phyloP scores from a whole-genome alignment of 2,113 vertebrate genomes.

The Eubucco bourcierii region DNA sequence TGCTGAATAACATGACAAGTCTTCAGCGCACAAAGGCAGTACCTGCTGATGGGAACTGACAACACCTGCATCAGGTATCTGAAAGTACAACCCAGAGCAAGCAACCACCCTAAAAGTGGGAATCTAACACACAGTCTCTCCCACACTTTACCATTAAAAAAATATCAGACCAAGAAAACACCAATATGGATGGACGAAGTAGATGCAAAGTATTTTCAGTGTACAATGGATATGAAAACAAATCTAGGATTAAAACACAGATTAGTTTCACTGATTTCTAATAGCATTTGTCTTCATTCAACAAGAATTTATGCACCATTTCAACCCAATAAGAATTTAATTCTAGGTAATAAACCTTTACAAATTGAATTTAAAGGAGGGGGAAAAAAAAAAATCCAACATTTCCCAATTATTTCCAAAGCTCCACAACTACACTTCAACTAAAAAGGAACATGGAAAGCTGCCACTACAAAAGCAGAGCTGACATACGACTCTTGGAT shows the following conservation, averaged over 20 bases:
- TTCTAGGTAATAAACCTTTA: conserved; percentile 66
- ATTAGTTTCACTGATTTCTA: conserved; percentile 47
- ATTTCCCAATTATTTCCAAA: conserved; percentile 24
- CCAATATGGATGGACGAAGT: background rate
- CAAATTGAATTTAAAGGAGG: conserved; percentile 43
- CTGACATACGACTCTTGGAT: conserved; percentile 6
- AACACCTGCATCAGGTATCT: background rate
- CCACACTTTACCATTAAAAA: background rate
- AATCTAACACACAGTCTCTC: background rate
- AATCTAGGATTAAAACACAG: conserved; percentile 54
- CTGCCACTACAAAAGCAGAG: conserved; percentile 9
- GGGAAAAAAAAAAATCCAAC: background rate
- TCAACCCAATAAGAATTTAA: conserved; percentile 59
- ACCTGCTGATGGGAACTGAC: background rate
- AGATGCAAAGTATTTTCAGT: background rate
- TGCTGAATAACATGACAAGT: background rate
- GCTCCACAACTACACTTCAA: background rate
- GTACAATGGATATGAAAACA: conserved; percentile 33
- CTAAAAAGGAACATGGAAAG: background rate
- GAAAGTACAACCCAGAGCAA: background rate
- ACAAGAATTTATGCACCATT: conserved; percentile 53
- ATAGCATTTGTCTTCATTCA: conserved; percentile 52
- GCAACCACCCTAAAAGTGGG: background rate
- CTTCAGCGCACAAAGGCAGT: background rate
- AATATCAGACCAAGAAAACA: background rate